Evolutionary conservation across 2,888 invertebrate genomes (phyloP).

Genomic region (Mesorhabditis sp.): DNA sequence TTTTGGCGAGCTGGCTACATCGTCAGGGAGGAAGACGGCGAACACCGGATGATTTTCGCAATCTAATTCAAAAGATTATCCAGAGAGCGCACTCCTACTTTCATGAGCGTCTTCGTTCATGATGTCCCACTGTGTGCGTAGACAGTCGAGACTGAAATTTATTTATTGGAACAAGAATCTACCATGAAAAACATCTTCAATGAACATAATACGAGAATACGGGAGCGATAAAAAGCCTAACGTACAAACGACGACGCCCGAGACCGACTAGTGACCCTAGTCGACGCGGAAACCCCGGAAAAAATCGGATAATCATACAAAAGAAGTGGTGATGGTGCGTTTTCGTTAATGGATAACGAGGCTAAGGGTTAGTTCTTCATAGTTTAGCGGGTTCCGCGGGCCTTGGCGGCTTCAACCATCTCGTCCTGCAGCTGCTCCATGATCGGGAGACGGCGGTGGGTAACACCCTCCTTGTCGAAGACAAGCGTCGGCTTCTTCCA

Average conservation of each 20-base stretch:
- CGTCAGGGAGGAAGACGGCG: constrained; percentile 3
- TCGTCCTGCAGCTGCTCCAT: constrained; percentile 51
- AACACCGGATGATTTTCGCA: constrained; percentile 1
- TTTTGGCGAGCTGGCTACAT: neutral
- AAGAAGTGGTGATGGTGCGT: neutral
- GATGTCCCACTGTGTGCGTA: too few relatives aligned
- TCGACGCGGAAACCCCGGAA: too few relatives aligned
- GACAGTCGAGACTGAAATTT: too few relatives aligned
- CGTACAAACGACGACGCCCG: too few relatives aligned
- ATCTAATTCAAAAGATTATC: constrained; percentile 7
- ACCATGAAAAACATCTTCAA: too few relatives aligned
- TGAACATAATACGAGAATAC: too few relatives aligned
- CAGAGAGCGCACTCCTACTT: neutral
- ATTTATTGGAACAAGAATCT: too few relatives aligned
- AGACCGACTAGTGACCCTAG: too few relatives aligned
- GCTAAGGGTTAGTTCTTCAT: neutral
- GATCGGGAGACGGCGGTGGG: constrained; percentile 47
- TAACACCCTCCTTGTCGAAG: constrained; percentile 44
- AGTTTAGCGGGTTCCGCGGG: constrained; percentile 39
- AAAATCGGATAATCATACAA: neutral
- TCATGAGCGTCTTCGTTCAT: neutral
- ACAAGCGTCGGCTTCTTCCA: constrained; percentile 47
- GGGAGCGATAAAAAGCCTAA: too few relatives aligned
- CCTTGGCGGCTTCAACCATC: constrained; percentile 44
- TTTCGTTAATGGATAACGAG: neutral